Evolutionary conservation across 2,113 vertebrate species (phyloP).

Genomic region (Oreocharis arfaki): DNA sequence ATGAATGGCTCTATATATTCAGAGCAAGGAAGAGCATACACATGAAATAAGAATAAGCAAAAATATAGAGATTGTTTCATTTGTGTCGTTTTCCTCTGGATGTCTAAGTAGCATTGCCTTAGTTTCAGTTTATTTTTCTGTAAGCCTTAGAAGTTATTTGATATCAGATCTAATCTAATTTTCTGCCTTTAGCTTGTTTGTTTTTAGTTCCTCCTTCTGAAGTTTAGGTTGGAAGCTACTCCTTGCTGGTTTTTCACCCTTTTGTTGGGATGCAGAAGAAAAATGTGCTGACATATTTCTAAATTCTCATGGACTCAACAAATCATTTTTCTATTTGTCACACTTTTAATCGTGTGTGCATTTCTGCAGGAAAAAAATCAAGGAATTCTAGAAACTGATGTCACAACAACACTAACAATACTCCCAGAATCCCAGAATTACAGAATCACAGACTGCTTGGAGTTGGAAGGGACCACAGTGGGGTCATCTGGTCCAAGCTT

Average conservation of each 20-base stretch:
- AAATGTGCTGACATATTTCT: neutral
- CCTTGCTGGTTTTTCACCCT: neutral
- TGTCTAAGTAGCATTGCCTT: slow-evolving; percentile 13
- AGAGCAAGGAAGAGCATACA: neutral
- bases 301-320: neutral
- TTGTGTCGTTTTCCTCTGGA: slow-evolving; percentile 8
- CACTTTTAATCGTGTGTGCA: neutral
- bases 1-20: neutral
- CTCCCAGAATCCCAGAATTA: neutral
- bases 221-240: neutral
- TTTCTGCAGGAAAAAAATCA: neutral
- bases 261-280: neutral
- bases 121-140: slow-evolving; percentile 23
- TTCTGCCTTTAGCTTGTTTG: neutral
- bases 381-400: neutral
- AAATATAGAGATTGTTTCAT: neutral
- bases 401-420: neutral
- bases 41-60: neutral
- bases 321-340: neutral
- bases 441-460: neutral
- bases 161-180: neutral
- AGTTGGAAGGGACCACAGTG: neutral
- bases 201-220: neutral
- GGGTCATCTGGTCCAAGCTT: neutral
- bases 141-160: neutral